These are phyloP conservation scores for Carcinoscorpius rotundicauda DNA, from an alignment of 1,140 invertebrate species.

Conservation along the genomic window DNA sequence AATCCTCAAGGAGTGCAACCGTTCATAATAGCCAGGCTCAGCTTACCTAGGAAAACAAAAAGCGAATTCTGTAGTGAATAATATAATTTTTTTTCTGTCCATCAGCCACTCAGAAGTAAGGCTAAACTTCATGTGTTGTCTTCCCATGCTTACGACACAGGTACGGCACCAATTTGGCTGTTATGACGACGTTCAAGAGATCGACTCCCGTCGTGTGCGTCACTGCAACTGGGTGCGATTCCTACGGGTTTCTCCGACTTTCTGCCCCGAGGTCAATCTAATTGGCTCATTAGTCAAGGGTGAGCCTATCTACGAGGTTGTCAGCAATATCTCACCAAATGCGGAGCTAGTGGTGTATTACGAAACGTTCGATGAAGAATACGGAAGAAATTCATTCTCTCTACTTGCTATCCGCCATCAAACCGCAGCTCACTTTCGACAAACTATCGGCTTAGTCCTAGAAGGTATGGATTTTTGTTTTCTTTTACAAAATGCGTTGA, in stretches of 20 bases:
- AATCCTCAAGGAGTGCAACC: too few relatives aligned
- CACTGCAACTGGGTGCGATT: constrained; percentile 94
- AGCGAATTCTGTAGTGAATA: too few relatives aligned
- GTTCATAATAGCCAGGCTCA: too few relatives aligned
- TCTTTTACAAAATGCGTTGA: too few relatives aligned
- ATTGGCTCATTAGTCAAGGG: constrained; percentile 40
- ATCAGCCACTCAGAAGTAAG: too few relatives aligned
- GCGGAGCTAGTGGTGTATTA: constrained; percentile 79
- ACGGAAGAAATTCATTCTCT: neutral
- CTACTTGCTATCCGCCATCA: constrained; percentile 7
- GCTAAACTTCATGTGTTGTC: constrained; percentile 16
- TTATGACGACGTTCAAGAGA: constrained; percentile 69
- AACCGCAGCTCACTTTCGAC: constrained; percentile 18
- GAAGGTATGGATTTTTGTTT: constrained; percentile 16
- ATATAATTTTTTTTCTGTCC: too few relatives aligned
- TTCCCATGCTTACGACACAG: constrained; percentile 41
- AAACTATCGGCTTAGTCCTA: constrained; percentile 21
- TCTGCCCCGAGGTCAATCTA: constrained; percentile 71
- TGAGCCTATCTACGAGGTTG: constrained; percentile 77
- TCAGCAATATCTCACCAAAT: constrained; percentile 66
- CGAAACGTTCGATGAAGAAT: constrained; percentile 19
- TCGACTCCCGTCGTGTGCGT: constrained; percentile 57
- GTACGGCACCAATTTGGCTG: constrained; percentile 74
- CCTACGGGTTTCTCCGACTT: constrained; percentile 57
- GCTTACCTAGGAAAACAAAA: too few relatives aligned